Conservation (phyloP, 2,888 invertebrate genomes). For the Eristalis intricaria region DNA sequence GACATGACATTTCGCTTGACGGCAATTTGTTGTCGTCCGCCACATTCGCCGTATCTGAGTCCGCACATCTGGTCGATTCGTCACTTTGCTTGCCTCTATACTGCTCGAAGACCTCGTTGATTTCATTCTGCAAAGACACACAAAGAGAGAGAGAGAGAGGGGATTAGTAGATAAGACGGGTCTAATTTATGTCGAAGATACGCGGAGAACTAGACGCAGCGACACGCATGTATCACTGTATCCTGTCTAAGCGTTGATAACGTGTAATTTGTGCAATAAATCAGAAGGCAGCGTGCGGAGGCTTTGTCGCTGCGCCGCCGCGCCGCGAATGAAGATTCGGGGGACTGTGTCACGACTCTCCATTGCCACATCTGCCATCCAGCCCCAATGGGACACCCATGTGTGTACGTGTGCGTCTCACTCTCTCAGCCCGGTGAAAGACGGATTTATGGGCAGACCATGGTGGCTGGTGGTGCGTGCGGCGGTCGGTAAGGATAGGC, state of each 20-base stretch:
- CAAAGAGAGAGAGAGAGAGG: conserved; percentile 18
- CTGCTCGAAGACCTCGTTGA: conserved; percentile 81
- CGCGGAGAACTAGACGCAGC: conserved; percentile 39
- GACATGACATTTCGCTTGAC: conserved; percentile 67
- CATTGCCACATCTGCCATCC: conserved; percentile 8
- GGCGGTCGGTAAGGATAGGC: neutral
- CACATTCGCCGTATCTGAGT: conserved; percentile 78
- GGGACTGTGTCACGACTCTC: conserved; percentile 51
- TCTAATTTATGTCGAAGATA: conserved; percentile 62
- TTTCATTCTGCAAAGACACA: conserved; percentile 78
- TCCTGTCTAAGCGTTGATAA: conserved; percentile 64
- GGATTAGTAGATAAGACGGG: conserved; percentile 63
- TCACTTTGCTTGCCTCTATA: conserved; percentile 75
- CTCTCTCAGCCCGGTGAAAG: conserved; percentile 9
- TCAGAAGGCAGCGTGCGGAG: conserved; percentile 41
- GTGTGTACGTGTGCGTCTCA: neutral
- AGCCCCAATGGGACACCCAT: neutral
- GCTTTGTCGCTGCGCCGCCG: conserved; percentile 10
- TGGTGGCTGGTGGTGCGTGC: conserved; percentile 26
- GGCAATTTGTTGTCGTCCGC: conserved; percentile 71
- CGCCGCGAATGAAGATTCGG: neutral
- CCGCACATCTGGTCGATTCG: conserved; percentile 79
- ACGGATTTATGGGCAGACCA: conserved; percentile 27
- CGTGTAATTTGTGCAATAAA: conserved; percentile 65
- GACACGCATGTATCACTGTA: conserved; percentile 62